Evolutionary conservation across 92 coral and sea anemone species (phyloP).

Genomic region (Porites divaricata): DNA sequence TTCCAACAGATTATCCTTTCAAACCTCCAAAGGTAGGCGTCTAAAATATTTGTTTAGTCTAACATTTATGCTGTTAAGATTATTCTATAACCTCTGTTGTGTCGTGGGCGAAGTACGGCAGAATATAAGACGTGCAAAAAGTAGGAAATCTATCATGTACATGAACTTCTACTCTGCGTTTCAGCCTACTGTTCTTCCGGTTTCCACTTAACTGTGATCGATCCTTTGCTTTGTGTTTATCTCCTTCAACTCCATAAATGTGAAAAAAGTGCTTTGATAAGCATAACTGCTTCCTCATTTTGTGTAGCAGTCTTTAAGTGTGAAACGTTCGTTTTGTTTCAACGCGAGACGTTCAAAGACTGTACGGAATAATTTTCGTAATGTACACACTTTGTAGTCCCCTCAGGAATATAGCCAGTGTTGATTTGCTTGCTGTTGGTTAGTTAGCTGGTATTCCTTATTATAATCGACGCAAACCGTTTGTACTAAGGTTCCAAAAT

Average conservation of each 20-base stretch:
- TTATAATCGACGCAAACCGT: neutral
- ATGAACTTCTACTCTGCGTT: neutral
- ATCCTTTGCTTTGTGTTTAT: constrained; percentile 4
- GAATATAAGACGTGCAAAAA: neutral
- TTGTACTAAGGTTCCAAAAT: neutral
- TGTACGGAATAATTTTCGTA: neutral
- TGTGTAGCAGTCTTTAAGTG: neutral
- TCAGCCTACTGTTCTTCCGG: constrained; percentile 29
- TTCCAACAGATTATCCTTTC: constrained; percentile 99
- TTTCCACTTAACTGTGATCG: neutral
- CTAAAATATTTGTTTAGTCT: neutral
- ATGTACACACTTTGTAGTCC: constrained; percentile 17
- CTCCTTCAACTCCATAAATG: neutral
- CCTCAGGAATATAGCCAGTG: neutral
- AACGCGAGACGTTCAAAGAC: neutral
- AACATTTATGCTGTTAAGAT: neutral
- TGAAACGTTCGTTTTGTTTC: neutral
- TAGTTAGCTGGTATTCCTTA: neutral
- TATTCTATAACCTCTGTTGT: neutral
- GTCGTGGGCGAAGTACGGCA: neutral
- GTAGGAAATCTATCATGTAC: neutral
- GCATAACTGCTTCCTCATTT: neutral
- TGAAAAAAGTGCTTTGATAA: neutral
- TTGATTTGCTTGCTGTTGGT: neutral
- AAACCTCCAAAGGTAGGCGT: constrained; percentile 99